Evolutionary conservation across 2,113 vertebrate species (phyloP), one percentile per base, ranked within the genome.

Genomic region (Otolemur garnettii): DNA sequence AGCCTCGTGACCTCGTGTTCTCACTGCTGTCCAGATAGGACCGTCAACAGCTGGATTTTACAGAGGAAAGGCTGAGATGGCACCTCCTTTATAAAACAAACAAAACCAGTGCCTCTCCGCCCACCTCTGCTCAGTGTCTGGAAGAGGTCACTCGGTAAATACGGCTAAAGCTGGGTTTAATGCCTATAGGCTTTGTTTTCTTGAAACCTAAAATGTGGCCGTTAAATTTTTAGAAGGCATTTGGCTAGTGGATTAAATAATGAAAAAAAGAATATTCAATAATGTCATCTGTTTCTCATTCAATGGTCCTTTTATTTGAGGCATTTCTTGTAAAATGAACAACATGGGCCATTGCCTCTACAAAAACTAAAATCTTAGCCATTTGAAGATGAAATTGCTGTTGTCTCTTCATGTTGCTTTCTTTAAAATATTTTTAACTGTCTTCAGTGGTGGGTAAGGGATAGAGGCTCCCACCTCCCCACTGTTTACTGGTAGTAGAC

Each of bases 371-470:
- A n/a, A 26, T 4, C 28, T 42, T 26, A 74, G 50, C 50, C 42
- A 66, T 55, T 95, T 72, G 66, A 62, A 81, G 74, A 81, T 55
- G 10, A 75, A 87, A 66, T 45, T 5, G 21, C 64, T 78, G 0
- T 19, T 38, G n/a, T 93, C 50, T 90, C 92, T 90, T 75, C 12
- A 55, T 93, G 57, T 50, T 84, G 9, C 53, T 92, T 81, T 74
- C 72, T 95, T 74, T 45, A 53, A 60, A 87, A 33, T 83, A 53
- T 17, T 79, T 87, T 83, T 26, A 75, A 88, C 33, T 96, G 33
- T 83, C 84, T 90, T 72, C 53, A 64, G 11, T 28, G 45, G 57
- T 38, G 66, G 84, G 75, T 95, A 69, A 35, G 14, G 50, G 72
- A 1, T 89, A 33, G 11, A 64, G 21, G 2, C 1, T 50, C 45